Base-by-base conservation (phyloP, 2,888 invertebrate genomes). In the Nezara viridula region DNA sequence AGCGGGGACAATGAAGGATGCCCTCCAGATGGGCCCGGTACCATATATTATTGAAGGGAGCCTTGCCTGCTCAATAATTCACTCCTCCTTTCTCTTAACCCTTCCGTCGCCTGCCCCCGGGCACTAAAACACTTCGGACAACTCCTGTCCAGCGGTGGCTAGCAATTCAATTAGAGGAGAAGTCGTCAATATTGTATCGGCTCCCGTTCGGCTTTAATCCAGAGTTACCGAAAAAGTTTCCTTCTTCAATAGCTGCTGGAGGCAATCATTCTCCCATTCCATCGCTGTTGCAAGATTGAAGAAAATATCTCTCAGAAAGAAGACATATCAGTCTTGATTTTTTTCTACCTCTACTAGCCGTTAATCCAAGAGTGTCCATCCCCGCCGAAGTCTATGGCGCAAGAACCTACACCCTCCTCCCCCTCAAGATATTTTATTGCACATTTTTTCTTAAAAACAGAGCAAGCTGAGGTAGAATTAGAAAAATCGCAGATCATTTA, bases 91-190 rank as follows among this genome's bases (percentile, higher is more conserved):
- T 81, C 81, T 81, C 81, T 81, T 81, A 81, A 81, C 81, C 81
- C 81, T 81, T 81, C 81, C 81, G 24, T 81, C 44, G 81, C 81
- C 81, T 81, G 81, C 81, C 44, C 16, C 44, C 24, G 14, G 44
- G 81, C 81, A 81, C 81, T 81, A 81, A 81, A 81, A 81, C 81
- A 81, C 81, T 81, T 47, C n/a, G 81, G 81, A 47, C 81, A 81
- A 81, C 81, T 81, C 44, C 81, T 81, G 81, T 81, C 81, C 81
- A 44, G n/a, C 81, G 40, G 24, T 47, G 44, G 44, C 81, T 44
- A 44, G 81, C 81, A 81, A 81, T 81, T 81, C 81, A 81, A 81
- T 81, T 81, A 81, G 81, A 14, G n/a, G 21, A 7, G 32, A 21
- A 37, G 32, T 73, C 66, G 32, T 73, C 66, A 73, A 73, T 73